phyloP scores from a whole-genome alignment of 2,888 invertebrate genomes.

The Oscheius myriophilus region DNA sequence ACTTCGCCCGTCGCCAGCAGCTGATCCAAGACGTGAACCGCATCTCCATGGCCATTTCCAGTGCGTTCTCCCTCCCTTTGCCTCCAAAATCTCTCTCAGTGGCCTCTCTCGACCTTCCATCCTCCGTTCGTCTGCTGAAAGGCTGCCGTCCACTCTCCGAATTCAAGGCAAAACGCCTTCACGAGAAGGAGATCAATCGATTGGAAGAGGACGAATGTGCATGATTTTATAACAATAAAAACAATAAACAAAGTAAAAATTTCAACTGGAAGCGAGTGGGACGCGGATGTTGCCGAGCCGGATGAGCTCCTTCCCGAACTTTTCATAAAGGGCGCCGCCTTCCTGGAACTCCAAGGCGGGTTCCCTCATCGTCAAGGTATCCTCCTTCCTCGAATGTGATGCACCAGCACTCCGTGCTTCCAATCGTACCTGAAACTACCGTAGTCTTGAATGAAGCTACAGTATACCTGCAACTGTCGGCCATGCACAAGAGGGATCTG shows the following conservation, averaged over 20 bases:
- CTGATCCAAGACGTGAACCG: constrained; percentile 8
- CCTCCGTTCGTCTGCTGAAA: background rate
- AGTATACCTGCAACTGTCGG: constrained; percentile 78
- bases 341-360: constrained; percentile 75
- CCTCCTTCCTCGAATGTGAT: constrained; percentile 82
- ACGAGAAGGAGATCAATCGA: constrained; percentile 6
- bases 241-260: constrained; percentile 5
- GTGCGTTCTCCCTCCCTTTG: background rate
- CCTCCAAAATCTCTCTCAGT: background rate
- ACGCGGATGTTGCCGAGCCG: constrained; percentile 57
- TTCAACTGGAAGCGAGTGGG: constrained; percentile 17
- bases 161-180: constrained; percentile 5
- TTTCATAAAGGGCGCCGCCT: constrained; percentile 63
- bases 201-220: constrained; percentile 23
- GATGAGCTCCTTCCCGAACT: constrained; percentile 64
- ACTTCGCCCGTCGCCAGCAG: constrained; percentile 4
- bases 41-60: constrained; percentile 10
- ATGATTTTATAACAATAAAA: constrained; percentile 10
- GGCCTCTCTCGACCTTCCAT: background rate
- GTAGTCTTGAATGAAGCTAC: no score
- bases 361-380: constrained; percentile 93
- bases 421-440: constrained; percentile 80
- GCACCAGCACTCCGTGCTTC: constrained; percentile 88
- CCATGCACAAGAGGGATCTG: constrained; percentile 85
- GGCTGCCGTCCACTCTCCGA: constrained; percentile 10